A percentile compares a stretch with the other conserved stretches of the same genome.
Evolutionary conservation across 2,113 vertebrate species (phyloP).

Genomic region (Ictidomys tridecemlineatus): DNA sequence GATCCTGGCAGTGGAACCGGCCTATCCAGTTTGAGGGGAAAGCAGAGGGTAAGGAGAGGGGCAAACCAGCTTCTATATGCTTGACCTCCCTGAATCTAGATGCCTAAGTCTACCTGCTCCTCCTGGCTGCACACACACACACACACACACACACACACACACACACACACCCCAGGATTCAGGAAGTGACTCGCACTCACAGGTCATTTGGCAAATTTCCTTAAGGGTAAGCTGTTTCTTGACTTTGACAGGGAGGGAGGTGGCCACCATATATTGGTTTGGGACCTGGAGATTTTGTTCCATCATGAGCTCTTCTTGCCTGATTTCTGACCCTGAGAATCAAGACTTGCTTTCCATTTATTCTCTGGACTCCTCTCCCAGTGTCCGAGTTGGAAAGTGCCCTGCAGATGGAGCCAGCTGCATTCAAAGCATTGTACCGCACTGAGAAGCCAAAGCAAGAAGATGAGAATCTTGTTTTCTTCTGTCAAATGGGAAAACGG

Average conservation of each 20-base stretch:
- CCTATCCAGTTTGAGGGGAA: background rate
- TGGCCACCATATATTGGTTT: background rate
- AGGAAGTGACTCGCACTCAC: background rate
- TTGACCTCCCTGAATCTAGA: background rate
- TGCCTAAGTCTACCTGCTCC: background rate
- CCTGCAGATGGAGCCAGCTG: slow-evolving; percentile 86
- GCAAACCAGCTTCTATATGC: background rate
- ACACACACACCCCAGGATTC: background rate
- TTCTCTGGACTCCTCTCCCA: slow-evolving; percentile 56
- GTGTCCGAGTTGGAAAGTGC: slow-evolving; percentile 87
- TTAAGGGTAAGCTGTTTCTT: background rate
- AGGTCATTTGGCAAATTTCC: background rate
- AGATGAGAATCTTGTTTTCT: slow-evolving; percentile 89
- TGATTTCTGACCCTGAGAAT: background rate
- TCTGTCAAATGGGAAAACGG: slow-evolving; percentile 89
- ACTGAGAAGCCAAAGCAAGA: slow-evolving; percentile 87
- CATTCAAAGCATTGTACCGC: slow-evolving; percentile 87
- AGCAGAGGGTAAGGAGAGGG: background rate
- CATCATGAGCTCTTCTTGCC: background rate
- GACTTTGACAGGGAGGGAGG: background rate
- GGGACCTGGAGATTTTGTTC: background rate
- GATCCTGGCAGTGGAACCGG: background rate
- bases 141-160: too few species aligned
- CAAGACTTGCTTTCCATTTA: background rate
- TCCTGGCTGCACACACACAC: background rate